Evolutionary conservation across 2,888 invertebrate genomes (phyloP), one percentile per base, ranked within the genome.

Genomic region (Arctia plantaginis): DNA sequence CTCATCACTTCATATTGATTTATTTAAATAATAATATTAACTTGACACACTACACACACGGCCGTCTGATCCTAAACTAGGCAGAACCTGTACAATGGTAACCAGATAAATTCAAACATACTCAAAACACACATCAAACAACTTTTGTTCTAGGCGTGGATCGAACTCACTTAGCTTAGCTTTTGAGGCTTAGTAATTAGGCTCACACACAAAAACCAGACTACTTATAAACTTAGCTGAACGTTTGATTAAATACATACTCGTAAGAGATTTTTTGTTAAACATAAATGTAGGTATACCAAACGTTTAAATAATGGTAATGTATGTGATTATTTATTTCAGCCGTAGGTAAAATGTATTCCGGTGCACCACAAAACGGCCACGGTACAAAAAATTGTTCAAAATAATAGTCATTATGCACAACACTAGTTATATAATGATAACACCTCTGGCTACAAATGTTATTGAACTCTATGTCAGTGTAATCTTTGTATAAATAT

Each of bases 1-100:
- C 44, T 39, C 55, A 62, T 62, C 69, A 41, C 13, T 20, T 69
- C 69, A 30, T 62, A 69, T 23, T 27, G 13, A 39, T 65, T 51
- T 3, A 27, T 59, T 30, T 30, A 30, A 30, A 1, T n/a, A 12
- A 12, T 41, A 41, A 41, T 41, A 41, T 6, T 41, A 41, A 41
- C 41, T 41, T 41, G 41, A 41, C 41, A 41, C 12, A 41, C 41
- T 1, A 6, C 41, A 41, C 35, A 12, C 41, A 41, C 41, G 35
- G 6, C 35, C 35, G 35, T 35, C 35, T 35, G 35, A 35, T 35
- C 35, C 35, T 35, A 3, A 35, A 35, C 35, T 35, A 35, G 3
- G 6, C 35, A 35, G 35, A 35, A 6, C 35, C 35, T 35, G 35
- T 35, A 35, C 35, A 4, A 35, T 35, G 3, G 6, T n/a, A n/a